Percentiles rank a stretch among this genome's conserved stretches.
phyloP scores from a whole-genome alignment of 2,797 vertebrate species.

The Molossus molossus region DNA sequence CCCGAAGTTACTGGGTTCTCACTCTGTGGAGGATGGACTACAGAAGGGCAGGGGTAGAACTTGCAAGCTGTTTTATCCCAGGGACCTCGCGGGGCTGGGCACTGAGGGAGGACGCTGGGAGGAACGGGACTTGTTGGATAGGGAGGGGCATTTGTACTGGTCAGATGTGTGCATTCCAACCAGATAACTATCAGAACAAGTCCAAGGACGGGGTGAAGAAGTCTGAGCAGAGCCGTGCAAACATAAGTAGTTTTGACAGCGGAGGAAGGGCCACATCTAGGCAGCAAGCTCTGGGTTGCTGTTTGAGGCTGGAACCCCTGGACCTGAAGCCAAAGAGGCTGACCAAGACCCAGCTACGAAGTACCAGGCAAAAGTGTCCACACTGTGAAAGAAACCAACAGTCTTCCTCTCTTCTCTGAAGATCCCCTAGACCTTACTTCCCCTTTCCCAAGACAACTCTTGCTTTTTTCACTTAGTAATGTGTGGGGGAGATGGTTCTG shows the following conservation, averaged over 20 bases:
- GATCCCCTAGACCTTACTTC: neutral
- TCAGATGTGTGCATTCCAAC: neutral
- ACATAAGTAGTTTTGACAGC: neutral
- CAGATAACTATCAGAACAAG: neutral
- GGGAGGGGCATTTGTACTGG: neutral
- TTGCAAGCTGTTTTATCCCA: neutral
- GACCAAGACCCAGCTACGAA: neutral
- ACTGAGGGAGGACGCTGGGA: neutral
- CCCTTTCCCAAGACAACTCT: neutral
- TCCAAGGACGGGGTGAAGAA: neutral
- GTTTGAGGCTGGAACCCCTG: neutral
- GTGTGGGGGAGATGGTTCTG: neutral
- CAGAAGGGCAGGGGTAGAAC: neutral
- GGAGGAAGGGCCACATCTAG: neutral
- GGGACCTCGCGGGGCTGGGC: neutral
- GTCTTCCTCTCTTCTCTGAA: neutral
- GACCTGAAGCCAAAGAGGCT: neutral
- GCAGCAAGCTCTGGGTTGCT: neutral
- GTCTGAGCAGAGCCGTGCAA: neutral
- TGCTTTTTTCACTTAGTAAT: neutral
- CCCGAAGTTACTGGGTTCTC: neutral
- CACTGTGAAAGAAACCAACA: neutral
- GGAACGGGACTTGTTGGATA: neutral
- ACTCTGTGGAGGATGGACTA: neutral
- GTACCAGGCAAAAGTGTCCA: neutral